Percentiles rank a stretch among this genome's conserved stretches.
phyloP scores from a whole-genome alignment of 2,888 invertebrate species.

The Dryocosmus kuriphilus region DNA sequence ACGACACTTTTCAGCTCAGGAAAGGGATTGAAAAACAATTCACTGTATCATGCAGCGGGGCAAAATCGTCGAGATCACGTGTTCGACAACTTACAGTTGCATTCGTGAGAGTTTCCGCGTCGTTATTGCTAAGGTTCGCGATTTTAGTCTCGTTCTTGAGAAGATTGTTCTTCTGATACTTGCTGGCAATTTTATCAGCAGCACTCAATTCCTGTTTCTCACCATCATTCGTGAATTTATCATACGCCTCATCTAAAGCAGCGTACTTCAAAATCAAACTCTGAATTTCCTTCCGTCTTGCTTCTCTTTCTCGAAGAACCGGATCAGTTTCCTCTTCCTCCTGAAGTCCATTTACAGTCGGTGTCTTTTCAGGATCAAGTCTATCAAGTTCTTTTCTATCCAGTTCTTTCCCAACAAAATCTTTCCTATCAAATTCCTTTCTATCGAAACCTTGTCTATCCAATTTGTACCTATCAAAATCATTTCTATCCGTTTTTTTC shows the following conservation, averaged over 20 bases:
- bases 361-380: constrained; percentile 76
- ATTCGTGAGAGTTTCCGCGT: constrained; percentile 44
- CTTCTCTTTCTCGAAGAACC: constrained; percentile 85
- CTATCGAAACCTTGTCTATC: neutral
- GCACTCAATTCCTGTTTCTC: constrained; percentile 68
- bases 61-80: constrained; percentile 14
- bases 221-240: constrained; percentile 77
- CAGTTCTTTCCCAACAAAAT: neutral
- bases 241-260: constrained; percentile 86
- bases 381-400: neutral
- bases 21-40: constrained; percentile 22
- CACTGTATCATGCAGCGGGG: constrained; percentile 28
- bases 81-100: constrained; percentile 66
- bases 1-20: constrained; percentile 40
- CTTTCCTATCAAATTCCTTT: constrained; percentile 3
- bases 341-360: constrained; percentile 75
- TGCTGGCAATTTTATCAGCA: constrained; percentile 75
- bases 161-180: constrained; percentile 67
- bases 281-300: constrained; percentile 90
- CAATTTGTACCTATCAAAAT: neutral
- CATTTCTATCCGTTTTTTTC: constrained; percentile 60
- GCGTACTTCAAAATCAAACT: constrained; percentile 90
- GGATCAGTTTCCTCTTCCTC: constrained; percentile 79
- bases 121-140: constrained; percentile 45
- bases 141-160: constrained; percentile 50